Base-by-base conservation (phyloP, 2,888 invertebrate species). In the Magallana nippona region DNA sequence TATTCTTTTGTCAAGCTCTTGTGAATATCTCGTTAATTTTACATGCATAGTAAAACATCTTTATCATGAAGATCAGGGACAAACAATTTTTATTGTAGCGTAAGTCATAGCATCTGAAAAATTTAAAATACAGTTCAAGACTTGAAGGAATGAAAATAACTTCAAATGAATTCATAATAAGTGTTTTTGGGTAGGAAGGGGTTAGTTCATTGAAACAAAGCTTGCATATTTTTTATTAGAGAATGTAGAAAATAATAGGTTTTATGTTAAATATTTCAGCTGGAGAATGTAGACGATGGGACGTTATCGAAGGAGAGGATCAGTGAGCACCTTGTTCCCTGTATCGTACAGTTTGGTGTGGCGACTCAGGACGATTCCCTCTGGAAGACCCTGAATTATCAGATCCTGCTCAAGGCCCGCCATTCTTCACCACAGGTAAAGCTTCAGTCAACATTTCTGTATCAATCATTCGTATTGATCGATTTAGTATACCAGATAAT, bases 351-450 rank as follows among this genome's bases (percentile, higher is more conserved):
- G 91, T 96, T 98, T 91, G 97, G 97, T 0, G 96, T 96, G 15
- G 92, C 94, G 2, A 96, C 96, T 1, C 96, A 96, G 1, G 98
- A 98, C 92, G 98, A 98, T 93, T 96, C 97, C 0, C 94, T 97
- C 55, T 98, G 98, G 97, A 98, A 98, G 93, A 96, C 97, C 89
- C 95, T 98, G 86, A 98, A 98, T 93, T 98, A 98, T 94, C 97
- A 98, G 93, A 96, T 98, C 87, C 94, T 98, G 83, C 95, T 98
- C 88, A 98, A 98, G 95, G 97, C 98, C 0, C 96, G 98, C 86
- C 96, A 97, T 91, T 95, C 96, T 88, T 96, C 96, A 86, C 95
- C 97, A 0, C 96, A 96, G 93, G 97, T 98, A 87, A 83, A 86
- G 44, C 44, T 8, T 44, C 8, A 44, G 10, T 44, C 44, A 44